Conservation (phyloP, 2,797 vertebrate genomes). For the Acanthurus lineatus region DNA sequence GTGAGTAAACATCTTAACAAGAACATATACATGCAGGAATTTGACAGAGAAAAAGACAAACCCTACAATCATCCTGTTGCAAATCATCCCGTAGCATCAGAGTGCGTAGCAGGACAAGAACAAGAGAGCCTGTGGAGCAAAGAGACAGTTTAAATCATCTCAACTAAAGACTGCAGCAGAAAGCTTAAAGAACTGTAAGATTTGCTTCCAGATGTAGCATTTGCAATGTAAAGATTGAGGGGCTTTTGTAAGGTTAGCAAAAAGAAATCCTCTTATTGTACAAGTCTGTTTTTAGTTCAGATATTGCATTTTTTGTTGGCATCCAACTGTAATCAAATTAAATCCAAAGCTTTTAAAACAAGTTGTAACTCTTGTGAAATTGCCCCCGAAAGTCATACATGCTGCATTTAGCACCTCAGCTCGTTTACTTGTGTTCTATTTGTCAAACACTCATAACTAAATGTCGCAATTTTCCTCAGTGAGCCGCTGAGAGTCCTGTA, state of each 20-base stretch:
- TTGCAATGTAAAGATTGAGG: background rate
- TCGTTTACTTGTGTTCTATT: constrained; percentile 17
- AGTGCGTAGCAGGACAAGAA: background rate
- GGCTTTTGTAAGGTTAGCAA: too few relatives aligned
- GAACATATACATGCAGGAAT: background rate
- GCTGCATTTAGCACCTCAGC: background rate
- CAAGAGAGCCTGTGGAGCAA: background rate
- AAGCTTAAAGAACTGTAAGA: background rate
- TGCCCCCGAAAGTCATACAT: background rate
- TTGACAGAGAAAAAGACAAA: background rate
- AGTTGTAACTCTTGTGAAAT: background rate
- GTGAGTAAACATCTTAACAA: constrained; percentile 13
- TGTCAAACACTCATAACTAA: constrained; percentile 16
- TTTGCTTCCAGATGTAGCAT: background rate
- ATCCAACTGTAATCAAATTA: background rate
- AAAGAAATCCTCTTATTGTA: too few relatives aligned
- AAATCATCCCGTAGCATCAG: background rate
- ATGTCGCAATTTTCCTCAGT: constrained; percentile 10
- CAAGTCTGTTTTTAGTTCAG: too few relatives aligned
- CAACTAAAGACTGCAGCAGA: background rate
- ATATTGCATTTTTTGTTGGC: background rate
- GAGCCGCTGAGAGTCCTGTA: constrained; percentile 27
- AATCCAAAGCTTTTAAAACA: background rate
- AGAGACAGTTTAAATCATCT: constrained; percentile 3
- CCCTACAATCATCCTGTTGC: background rate